phyloP scores from a whole-genome alignment of 2,113 vertebrate species.

The Xenopus tropicalis region UCB_Xtro_10.0 CM004443.2:205682501-205683000 shows the following conservation, averaged over 20 bases:
- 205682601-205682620: too few relatives aligned
- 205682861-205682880: slow-evolving; percentile 28
- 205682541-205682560: too few relatives aligned
- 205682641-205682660: too few relatives aligned
- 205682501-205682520: too few relatives aligned
- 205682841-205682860: slow-evolving; percentile 29
- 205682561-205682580: too few relatives aligned
- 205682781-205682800: slow-evolving; percentile 3
- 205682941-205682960: slow-evolving; percentile 33
- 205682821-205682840: not conserved
- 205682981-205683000: slow-evolving; percentile 13
- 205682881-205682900: slow-evolving; percentile 29
- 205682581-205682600: too few relatives aligned
- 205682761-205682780: not conserved
- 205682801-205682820: slow-evolving; percentile 21
- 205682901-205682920: slow-evolving; percentile 37
- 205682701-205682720: not conserved
- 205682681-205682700: not conserved
- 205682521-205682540: too few relatives aligned
- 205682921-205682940: slow-evolving; percentile 25
- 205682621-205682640: too few relatives aligned
- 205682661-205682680: too few relatives aligned
- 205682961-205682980: slow-evolving; percentile 31
- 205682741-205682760: too few relatives aligned
- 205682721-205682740: too few relatives aligned